Evolutionary conservation across 2,797 vertebrate genomes (phyloP).

Genomic region (Gastrophryne carolinensis): DNA sequence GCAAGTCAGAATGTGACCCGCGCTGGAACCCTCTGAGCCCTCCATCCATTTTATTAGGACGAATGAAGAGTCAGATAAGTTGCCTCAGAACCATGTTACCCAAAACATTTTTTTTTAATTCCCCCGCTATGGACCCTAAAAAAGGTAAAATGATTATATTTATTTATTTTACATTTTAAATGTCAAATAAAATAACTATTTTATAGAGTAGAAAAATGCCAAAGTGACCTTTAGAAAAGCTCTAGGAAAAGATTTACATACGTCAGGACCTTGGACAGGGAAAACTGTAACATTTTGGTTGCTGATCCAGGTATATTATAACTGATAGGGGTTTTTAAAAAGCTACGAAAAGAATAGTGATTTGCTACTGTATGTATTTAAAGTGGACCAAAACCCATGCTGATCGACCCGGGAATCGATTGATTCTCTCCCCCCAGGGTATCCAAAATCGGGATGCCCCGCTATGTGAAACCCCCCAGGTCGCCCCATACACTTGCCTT

Average conservation of each 20-base stretch:
- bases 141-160: not conserved
- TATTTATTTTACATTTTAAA: not conserved
- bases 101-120: not conserved
- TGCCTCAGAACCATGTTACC: not conserved
- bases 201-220: not conserved
- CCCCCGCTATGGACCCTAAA: not conserved
- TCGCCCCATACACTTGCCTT: no score
- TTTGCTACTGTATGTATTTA: no score
- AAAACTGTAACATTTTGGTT: not conserved
- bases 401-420: no score
- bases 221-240: not conserved
- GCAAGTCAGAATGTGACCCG: slow-evolving; percentile 1
- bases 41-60: not conserved
- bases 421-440: no score
- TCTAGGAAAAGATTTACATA: not conserved
- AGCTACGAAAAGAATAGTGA: no score
- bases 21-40: not conserved
- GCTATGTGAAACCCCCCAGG: no score
- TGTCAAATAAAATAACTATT: not conserved
- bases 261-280: not conserved
- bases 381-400: no score
- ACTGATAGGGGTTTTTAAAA: no score
- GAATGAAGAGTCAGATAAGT: not conserved
- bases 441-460: no score
- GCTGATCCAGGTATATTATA: not conserved